Evolutionary conservation across 2,113 vertebrate genomes (phyloP), one percentile per base, ranked within the genome.

Genomic region (Pyrgilauda ruficollis): DNA sequence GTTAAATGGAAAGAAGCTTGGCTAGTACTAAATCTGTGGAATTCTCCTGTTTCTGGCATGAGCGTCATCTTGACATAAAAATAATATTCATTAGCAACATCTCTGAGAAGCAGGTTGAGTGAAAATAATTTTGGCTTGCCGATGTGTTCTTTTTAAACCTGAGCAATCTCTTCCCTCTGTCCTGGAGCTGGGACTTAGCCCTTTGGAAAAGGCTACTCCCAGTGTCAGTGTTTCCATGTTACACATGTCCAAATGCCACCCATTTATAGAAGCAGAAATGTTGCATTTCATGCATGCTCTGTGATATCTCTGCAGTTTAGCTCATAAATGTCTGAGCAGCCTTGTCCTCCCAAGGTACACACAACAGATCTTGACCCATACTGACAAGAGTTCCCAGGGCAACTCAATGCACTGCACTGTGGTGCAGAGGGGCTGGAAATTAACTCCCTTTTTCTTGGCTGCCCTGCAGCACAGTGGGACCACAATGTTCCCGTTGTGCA

Each of bases 1-100:
- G 68, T 92, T 86, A 93, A 85, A 76, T 69, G 41, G 39, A 73
- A 83, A 58, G 70, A 77, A 91, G 28, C 62, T 66, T 94, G 78
- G n/a, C 58, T 68, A 50, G 56, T 80, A 33, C 8, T 10, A 46
- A 90, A 11, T 35, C 77, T 70, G 11, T 67, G 47, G 89, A 47
- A 72, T n/a, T 92, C 78, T 67, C 41, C 39, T 56, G 4, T 30
- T 89, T 79, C 56, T 95, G 74, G 4, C 47, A 49, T n/a, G 2
- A 87, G 24, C 35, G 14, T 93, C 35, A 23, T 77, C 22, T 76
- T 8, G 0, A 55, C 52, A 24, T 84, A 75, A 89, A 84, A 89
- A 26, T 43, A 41, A 17, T 37, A 61, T 24, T 84, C 11, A 31
- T 68, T 83, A 16, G 2, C 22, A 76, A 24, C 43, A 63, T 41